phyloP scores from a whole-genome alignment of 1,140 invertebrate genomes.

The Zaprionus ghesquierei region DNA sequence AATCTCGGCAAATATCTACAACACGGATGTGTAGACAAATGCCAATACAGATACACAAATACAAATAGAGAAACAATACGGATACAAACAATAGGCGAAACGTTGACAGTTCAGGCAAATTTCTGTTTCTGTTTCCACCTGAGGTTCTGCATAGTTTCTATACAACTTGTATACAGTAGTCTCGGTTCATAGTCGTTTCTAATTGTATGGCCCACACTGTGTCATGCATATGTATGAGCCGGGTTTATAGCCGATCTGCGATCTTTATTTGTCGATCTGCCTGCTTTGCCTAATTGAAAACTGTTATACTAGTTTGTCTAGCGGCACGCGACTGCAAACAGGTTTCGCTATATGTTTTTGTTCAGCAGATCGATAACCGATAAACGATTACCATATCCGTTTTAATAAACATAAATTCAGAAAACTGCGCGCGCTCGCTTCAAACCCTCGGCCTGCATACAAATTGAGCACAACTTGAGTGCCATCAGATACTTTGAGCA shows the following conservation, averaged over 20 bases:
- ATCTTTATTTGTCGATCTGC: constrained; percentile 48
- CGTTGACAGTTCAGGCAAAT: constrained; percentile 25
- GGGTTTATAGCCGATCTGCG: constrained; percentile 33
- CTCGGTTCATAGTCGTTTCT: neutral
- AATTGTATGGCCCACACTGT: neutral
- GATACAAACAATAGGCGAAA: neutral
- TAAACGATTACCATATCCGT: constrained; percentile 70
- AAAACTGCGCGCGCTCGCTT: constrained; percentile 14
- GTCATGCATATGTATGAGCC: neutral
- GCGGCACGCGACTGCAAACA: constrained; percentile 36
- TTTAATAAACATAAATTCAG: constrained; percentile 53
- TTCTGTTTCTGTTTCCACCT: constrained; percentile 38
- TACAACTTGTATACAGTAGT: neutral
- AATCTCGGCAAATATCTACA: constrained; percentile 1
- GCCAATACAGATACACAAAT: constrained; percentile 11
- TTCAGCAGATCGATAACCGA: constrained; percentile 36
- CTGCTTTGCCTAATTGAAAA: constrained; percentile 25
- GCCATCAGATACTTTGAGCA: constrained; percentile 29
- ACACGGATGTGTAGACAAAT: constrained; percentile 8
- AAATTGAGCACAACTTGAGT: constrained; percentile 50
- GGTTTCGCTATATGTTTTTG: constrained; percentile 7
- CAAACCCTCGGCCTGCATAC: constrained; percentile 53
- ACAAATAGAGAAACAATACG: constrained; percentile 12
- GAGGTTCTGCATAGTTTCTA: neutral
- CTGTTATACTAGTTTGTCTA: neutral